Base-by-base conservation (phyloP, 2,113 vertebrate genomes). In the Hymenochirus boettgeri region DNA sequence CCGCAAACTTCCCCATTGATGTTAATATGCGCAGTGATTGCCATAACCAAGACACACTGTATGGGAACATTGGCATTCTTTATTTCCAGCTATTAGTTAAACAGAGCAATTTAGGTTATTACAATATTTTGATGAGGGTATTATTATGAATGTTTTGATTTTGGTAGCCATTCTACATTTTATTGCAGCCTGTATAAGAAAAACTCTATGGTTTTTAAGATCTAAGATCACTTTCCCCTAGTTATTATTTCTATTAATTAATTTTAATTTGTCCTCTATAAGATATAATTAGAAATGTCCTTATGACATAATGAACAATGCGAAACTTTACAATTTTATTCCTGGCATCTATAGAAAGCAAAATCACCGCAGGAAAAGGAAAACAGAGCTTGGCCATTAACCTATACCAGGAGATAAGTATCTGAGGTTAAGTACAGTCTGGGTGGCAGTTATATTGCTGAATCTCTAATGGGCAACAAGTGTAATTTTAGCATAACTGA, bases 371-470 rank as follows among this genome's bases (percentile, higher is more conserved):
- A 42, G 39, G 39, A 5, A 42, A 42, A 42, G 39, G 39, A 15
- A 42, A 4, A 42, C 15, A 42, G 39, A n/a, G 39, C 39, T 42
- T 42, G 39, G n/a, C 39, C 15, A 42, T 42, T 11, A 42, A 13
- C 2, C 39, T 42, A 17, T n/a, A 42, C n/a, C 39, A 15, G 39
- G 13, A 42, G 13, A n/a, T 42, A 42, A 42, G 39, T n/a, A 42
- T n/a, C 39, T 15, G 39, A 42, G 39, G 39, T 42, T 42, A 42
- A 42, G 39, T 42, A 42, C 39, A 42, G 39, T 42, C n/a, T 42
- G 39, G 39, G 6, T 42, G 7, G 13, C 39, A n/a, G 15, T 2
- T 3, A 42, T 17, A 42, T 42, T 42, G 39, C 13, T 15, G 2
- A 2, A 42, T 42, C 39, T 42, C 15, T 42, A 42, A 42, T 42